Base-by-base conservation (phyloP, 1,140 invertebrate species). In the Drosophila santomea region DNA sequence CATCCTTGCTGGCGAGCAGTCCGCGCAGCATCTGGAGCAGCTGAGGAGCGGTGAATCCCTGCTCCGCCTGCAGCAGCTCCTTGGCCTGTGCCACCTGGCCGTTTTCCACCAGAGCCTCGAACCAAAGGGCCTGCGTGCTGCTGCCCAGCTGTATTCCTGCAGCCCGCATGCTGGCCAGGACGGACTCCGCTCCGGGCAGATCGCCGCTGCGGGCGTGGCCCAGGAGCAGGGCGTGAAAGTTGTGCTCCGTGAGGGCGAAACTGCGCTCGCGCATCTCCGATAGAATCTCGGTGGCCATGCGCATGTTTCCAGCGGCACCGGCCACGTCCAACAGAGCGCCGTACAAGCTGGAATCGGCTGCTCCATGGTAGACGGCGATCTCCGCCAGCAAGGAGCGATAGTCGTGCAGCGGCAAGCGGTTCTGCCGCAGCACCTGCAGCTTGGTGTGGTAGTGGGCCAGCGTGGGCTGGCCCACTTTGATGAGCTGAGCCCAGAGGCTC, bases 141-240 rank as follows among this genome's bases (percentile, higher is more conserved):
- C 54, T 35, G 11, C 60, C 72, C 14, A 54, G 59, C 8, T 62
- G 14, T 3, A 94, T 74, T 11, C 93, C 82, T 0, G 92, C 92
- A 0, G 90, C 83, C 38, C 74, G 80, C 93, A 94, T 93, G 43
- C 91, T 93, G 61, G 72, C 71, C 5, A 93, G 60, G 12, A 93
- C 91, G 1, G 78, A 61, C 58, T 91, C 61, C 6, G 63, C 90
- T 36, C 85, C 83, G 10, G 67, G 48, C 10, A 93, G 44, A 62
- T 93, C 93, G 3, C 91, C 90, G n/a, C 91, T 91, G 63, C 93
- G 92, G 0, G 92, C 84, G 88, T 95, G 93, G 0, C 92, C 93
- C 45, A 93, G 72, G 0, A 95, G 92, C 28, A 95, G 89, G 23
- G 93, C 78, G 76, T 93, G 93, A 66, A 95, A 94, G 28, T 94